Evolutionary conservation across 2,888 invertebrate species (phyloP).

Genomic region (Lucinisca nassula): DNA sequence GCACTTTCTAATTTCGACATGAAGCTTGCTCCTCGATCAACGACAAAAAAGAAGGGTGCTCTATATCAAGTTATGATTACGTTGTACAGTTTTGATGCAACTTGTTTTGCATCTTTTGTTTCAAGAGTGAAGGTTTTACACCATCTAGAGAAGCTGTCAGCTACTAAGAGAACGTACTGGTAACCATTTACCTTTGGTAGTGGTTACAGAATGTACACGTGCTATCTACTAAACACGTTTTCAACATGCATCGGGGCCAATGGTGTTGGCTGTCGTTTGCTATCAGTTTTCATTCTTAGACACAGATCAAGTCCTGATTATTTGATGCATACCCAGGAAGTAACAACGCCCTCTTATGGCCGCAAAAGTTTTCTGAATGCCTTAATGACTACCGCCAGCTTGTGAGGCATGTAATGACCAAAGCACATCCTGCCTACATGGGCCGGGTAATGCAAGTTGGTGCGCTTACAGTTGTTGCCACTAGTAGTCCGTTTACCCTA

Average conservation of each 20-base stretch:
- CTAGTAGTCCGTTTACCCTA: neutral
- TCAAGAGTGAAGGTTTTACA: constrained; percentile 37
- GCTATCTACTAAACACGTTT: constrained; percentile 28
- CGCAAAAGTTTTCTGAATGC: neutral
- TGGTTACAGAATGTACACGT: constrained; percentile 48
- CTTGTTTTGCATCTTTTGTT: constrained; percentile 41
- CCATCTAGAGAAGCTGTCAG: constrained; percentile 55
- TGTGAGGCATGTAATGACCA: neutral
- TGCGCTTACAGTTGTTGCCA: neutral
- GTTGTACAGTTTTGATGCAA: constrained; percentile 41
- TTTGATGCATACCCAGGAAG: neutral
- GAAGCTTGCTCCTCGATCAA: constrained; percentile 59
- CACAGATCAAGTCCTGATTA: constrained; percentile 16
- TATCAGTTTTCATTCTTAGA: constrained; percentile 30
- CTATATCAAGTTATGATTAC: constrained; percentile 48
- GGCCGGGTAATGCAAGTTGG: neutral
- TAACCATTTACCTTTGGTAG: constrained; percentile 36
- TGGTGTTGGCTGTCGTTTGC: constrained; percentile 34
- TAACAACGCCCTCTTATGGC: neutral
- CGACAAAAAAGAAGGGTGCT: constrained; percentile 23
- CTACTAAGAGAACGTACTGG: constrained; percentile 37
- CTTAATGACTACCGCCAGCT: neutral
- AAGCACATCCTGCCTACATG: neutral
- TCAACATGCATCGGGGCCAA: constrained; percentile 43
- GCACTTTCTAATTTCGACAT: constrained; percentile 64